These are phyloP conservation scores for Lytechinus pictus DNA, from an alignment of 35 echinoderm and acorn worm species.

Conservation along the genomic window DNA sequence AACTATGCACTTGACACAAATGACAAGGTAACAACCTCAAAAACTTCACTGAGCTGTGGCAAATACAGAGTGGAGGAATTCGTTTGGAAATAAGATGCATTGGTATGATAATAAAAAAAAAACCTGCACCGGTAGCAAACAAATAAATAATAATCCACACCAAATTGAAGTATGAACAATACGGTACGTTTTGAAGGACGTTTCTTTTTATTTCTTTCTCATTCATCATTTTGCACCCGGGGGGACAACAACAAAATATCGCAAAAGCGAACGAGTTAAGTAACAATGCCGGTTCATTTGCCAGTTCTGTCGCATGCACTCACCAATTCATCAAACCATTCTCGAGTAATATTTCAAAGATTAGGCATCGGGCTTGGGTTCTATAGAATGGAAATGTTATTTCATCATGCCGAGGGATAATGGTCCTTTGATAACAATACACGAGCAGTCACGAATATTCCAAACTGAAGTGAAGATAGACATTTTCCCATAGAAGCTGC, in stretches of 20 bases:
- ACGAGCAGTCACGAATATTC: not conserved
- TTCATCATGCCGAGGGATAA: not conserved
- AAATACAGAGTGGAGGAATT: not conserved
- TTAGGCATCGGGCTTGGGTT: not conserved
- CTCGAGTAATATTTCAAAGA: not conserved
- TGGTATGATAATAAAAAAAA: not conserved
- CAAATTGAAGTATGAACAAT: conserved; percentile 13
- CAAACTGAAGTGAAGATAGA: not conserved
- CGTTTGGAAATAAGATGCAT: not conserved
- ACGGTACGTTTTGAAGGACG: not conserved
- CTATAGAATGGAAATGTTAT: not conserved
- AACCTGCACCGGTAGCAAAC: not conserved
- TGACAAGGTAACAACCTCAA: not conserved
- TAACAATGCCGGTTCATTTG: not conserved
- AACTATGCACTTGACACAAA: conserved; percentile 28
- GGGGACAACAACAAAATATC: not conserved
- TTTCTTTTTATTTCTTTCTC: not conserved
- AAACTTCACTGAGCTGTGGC: not conserved
- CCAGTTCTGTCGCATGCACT: not conserved
- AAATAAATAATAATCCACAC: conserved; percentile 38
- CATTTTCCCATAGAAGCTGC: not conserved
- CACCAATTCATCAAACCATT: not conserved
- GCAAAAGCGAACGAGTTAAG: not conserved
- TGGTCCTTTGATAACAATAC: not conserved
- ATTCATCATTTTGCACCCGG: not conserved